Base-by-base conservation (phyloP, 2,797 vertebrate species). In the Pelobates cultripes region DNA sequence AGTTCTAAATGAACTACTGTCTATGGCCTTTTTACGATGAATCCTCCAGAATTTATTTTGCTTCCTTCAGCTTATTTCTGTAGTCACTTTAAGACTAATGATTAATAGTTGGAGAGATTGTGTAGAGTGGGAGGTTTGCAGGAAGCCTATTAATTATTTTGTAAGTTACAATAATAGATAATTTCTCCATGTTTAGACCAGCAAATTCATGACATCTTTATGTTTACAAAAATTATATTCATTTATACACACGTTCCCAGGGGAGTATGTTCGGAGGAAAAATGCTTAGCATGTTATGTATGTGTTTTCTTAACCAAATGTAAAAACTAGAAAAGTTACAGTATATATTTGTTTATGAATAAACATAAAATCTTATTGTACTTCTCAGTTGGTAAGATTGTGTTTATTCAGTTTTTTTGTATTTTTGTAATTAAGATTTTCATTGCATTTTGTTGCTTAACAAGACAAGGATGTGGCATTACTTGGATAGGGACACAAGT, bases 21-120 rank as follows among this genome's bases (percentile, higher is more conserved):
- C 64, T 87, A 78, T 5, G 42, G 75, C 85, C 84, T 74, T 28
- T 28, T 88, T 85, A 86, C 84, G 90, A 88, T 89, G 86, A 87
- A 79, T 78, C 77, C 85, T 66, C 63, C 86, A 80, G 57, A 72
- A 55, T 75, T 66, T 75, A 87, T 90, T 91, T 79, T 89, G 84
- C 88, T 87, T 88, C 72, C 88, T 79, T 90, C 89, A 88, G 84
- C 73, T 87, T 45, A 77, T 51, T 78, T 10, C 0, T 84, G 51
- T 51, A 81, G 75, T 88, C 69, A 84, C 82, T 87, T 88, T 78
- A 87, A 68, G 85, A 78, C 73, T 77, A 71, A 85, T 79, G 82
- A 87, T 86, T 80, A 88, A 82, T 83, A 86, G 70, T 8, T 85
- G 86, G 80, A 85, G 82, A 85, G 72, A 85, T n/a, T 43, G 84